These are phyloP conservation scores for Danio albolineatus DNA, from an alignment of 2,797 vertebrate species.

Conservation along the genomic window DNA sequence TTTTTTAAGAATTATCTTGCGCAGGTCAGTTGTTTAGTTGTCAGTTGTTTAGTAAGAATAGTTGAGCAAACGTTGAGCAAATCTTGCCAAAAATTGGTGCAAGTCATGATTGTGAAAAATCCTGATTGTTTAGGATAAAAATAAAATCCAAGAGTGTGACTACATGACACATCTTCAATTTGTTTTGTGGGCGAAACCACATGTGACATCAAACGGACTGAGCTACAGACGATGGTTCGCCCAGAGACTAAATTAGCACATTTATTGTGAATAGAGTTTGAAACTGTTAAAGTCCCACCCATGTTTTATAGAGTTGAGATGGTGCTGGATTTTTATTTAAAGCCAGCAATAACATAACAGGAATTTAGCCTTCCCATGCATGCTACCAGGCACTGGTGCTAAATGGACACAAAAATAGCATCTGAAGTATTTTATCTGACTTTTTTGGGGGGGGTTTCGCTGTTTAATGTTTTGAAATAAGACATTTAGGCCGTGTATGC, in stretches of 20 bases:
- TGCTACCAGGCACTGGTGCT: not conserved
- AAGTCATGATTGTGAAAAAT: not conserved
- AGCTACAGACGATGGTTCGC: slow-evolving; percentile 23
- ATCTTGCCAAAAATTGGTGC: not conserved
- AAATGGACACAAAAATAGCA: not conserved
- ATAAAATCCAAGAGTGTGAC: slow-evolving; percentile 9
- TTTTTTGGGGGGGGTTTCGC: not conserved
- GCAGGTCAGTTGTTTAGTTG: not conserved
- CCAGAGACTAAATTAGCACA: slow-evolving; percentile 33
- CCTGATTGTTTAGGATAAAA: slow-evolving; percentile 16
- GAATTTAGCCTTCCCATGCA: not conserved
- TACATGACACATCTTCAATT: slow-evolving; percentile 20
- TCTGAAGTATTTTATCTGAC: not conserved
- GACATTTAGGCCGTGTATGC: not conserved
- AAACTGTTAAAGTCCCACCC: slow-evolving; percentile 21
- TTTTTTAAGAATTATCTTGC: not conserved
- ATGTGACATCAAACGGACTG: slow-evolving; percentile 33
- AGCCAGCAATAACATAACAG: slow-evolving; percentile 26
- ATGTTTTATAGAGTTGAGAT: slow-evolving; percentile 28
- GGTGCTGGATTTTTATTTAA: slow-evolving; percentile 17
- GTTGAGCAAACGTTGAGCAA: not conserved
- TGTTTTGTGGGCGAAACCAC: slow-evolving; percentile 33
- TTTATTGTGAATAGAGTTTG: slow-evolving; percentile 31
- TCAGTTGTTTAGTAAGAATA: not conserved
- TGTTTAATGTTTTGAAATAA: not conserved